Base-by-base conservation (phyloP, 53 echinoderm and acorn worm species). In the Apostichopus leukothele region DNA sequence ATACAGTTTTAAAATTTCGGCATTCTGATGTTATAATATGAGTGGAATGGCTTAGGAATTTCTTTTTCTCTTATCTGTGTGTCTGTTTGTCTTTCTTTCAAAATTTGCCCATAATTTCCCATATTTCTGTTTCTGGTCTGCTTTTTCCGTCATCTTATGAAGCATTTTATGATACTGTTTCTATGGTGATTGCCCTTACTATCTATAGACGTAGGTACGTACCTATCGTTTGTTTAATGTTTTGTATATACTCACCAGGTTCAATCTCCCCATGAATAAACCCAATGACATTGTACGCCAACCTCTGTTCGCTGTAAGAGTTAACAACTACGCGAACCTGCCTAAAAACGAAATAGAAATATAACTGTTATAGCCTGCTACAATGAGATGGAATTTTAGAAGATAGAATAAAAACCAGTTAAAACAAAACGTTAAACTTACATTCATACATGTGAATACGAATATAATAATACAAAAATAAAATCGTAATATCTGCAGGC, bases 231-330 rank as follows among this genome's bases (percentile, higher is more conserved):
- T 61, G 9, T 61, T 61, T 61, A 61, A 61, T 61, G 1, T 16
- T 16, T 13, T 13, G 63, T 63, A 16, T n/a, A 6, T 71, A 71
- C 18, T 78, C 84, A 94, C 94, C 94, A 68, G 94, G 94, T 78
- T 94, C 94, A 16, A 92, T 67, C 0, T 19, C 88, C 68, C 94
- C 94, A 54, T 84, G 91, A 60, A 94, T 91, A 73, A 89, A 91
- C 4, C 94, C 94, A 6, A 94, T 89, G 3, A 89, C 91, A 60
- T 94, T 94, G 78, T 94, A 94, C 9, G 94, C 92, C 20, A 75
- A 81, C 4, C 83, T 60, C 26, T 51, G 86, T 20, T 54, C 53
- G 7, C 51, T 89, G 4, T 86, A 53, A 7, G 94, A 92, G 60
- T 94, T 89, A 12, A 94, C 92, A 2, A 90, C 89, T 52, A 92